phyloP scores from a whole-genome alignment of 1,140 invertebrate genomes.

The Archivesica marissinica region DNA sequence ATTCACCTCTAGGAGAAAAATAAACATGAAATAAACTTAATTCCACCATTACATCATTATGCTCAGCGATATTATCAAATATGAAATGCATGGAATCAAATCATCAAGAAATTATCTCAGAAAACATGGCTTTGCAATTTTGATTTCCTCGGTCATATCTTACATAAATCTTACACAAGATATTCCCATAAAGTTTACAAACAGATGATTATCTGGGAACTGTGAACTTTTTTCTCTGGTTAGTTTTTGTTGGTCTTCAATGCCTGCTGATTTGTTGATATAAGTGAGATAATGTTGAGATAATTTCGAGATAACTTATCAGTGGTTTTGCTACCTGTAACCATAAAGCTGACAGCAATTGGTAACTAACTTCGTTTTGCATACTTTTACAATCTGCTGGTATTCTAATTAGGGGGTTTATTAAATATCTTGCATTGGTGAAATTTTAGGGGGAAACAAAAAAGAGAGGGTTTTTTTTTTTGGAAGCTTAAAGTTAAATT shows the following conservation, averaged over 20 bases:
- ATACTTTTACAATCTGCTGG: too few species aligned
- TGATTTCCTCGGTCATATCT: conserved; percentile 9
- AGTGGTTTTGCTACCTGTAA: conserved; percentile 21
- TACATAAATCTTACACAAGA: not conserved
- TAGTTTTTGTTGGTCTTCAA: conserved; percentile 34
- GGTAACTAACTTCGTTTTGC: not conserved
- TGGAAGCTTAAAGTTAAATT: too few species aligned
- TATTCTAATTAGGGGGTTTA: too few species aligned
- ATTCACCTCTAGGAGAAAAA: too few species aligned
- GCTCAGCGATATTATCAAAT: not conserved
- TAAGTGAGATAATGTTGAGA: conserved; percentile 17
- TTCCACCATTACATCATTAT: not conserved
- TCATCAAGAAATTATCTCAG: not conserved
- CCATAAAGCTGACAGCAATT: conserved; percentile 2
- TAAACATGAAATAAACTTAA: not conserved
- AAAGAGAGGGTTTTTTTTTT: too few species aligned
- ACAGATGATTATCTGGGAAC: conserved; percentile 15
- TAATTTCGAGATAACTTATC: conserved; percentile 34
- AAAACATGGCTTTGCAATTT: conserved; percentile 4
- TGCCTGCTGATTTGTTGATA: conserved; percentile 17
- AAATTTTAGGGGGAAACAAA: too few species aligned
- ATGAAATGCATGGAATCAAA: conserved; percentile 37
- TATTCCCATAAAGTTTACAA: conserved; percentile 15
- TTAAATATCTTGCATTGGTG: too few species aligned
- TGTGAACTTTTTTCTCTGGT: not conserved